A percentile compares a stretch with the other conserved stretches of the same genome.
These are phyloP conservation scores for Vandiemenella viatica DNA, from an alignment of 2,888 invertebrate species.

Conservation along the genomic window DNA sequence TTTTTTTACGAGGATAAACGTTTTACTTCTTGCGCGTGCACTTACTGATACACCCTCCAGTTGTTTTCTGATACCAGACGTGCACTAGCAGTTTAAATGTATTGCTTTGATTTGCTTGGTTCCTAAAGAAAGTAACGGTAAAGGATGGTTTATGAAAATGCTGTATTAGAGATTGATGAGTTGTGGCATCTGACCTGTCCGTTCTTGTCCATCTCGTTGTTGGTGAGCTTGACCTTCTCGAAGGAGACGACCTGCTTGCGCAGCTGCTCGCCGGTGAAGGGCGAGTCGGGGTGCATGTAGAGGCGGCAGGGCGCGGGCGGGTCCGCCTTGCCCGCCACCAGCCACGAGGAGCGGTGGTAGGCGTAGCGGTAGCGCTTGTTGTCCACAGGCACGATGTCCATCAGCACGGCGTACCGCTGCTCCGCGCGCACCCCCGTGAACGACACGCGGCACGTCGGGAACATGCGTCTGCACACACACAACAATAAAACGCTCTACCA, in stretches of 20 bases:
- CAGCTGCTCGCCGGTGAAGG: constrained; percentile 87
- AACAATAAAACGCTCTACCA: not conserved
- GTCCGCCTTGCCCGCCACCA: constrained; percentile 96
- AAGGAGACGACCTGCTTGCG: constrained; percentile 94
- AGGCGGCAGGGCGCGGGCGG: constrained; percentile 86
- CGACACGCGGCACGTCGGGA: constrained; percentile 88
- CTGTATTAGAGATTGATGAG: no score
- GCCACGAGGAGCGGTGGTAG: constrained; percentile 95
- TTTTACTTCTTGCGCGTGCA: no score
- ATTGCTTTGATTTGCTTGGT: no score
- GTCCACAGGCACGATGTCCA: constrained; percentile 95
- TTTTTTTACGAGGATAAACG: no score
- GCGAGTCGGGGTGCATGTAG: constrained; percentile 93
- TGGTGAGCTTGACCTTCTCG: constrained; percentile 96
- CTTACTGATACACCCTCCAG: no score
- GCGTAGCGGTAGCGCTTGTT: constrained; percentile 93
- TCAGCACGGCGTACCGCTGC: constrained; percentile 77
- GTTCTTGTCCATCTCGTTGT: constrained; percentile 93
- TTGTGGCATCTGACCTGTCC: constrained; percentile 58
- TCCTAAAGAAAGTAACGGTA: no score
- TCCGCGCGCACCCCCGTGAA: constrained; percentile 73
- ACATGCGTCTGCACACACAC: constrained; percentile 69
- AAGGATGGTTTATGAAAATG: no score
- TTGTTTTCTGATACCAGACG: no score
- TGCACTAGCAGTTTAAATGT: no score